Conservation (phyloP, 2,888 invertebrate species). For the Ectemnius cavifrons region DNA sequence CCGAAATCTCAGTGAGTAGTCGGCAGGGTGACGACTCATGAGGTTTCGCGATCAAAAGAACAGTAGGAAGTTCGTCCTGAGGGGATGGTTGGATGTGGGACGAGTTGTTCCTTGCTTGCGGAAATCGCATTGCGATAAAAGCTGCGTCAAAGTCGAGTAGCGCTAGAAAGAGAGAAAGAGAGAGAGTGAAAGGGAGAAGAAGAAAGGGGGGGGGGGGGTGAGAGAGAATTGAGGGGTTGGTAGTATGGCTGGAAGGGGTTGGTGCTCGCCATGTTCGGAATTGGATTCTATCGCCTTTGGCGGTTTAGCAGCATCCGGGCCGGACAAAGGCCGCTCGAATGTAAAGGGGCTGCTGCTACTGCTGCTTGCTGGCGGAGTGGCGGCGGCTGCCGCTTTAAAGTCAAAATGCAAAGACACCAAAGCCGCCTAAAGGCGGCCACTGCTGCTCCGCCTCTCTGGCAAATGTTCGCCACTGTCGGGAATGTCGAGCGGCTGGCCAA, state of each 20-base stretch:
- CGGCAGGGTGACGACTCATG: not conserved
- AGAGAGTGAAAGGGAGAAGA: too few species aligned
- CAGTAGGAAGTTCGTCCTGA: too few species aligned
- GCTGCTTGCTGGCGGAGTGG: not conserved
- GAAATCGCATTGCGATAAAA: slow-evolving; percentile 21
- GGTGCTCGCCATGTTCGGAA: slow-evolving; percentile 17
- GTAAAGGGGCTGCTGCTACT: not conserved
- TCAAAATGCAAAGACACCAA: slow-evolving; percentile 9
- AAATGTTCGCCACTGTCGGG: too few species aligned
- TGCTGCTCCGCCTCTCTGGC: too few species aligned
- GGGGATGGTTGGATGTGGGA: too few species aligned
- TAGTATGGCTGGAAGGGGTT: too few species aligned
- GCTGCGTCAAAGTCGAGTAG: slow-evolving; percentile 7
- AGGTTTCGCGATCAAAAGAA: not conserved
- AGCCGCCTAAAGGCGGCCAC: too few species aligned
- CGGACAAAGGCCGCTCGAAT: slow-evolving; percentile 4
- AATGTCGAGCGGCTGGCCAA: too few species aligned
- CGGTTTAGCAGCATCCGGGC: slow-evolving; percentile 26
- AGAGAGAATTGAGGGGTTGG: too few species aligned
- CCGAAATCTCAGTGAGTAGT: too few species aligned
- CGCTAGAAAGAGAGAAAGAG: not conserved
- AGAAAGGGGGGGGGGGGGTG: too few species aligned
- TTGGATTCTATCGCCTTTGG: slow-evolving; percentile 34
- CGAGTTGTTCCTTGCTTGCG: slow-evolving; percentile 1
- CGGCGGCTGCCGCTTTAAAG: slow-evolving; percentile 1